Percentiles rank a stretch among this genome's conserved stretches.
Conservation (phyloP, 2,888 invertebrate genomes). For the Dynastes maya region DNA sequence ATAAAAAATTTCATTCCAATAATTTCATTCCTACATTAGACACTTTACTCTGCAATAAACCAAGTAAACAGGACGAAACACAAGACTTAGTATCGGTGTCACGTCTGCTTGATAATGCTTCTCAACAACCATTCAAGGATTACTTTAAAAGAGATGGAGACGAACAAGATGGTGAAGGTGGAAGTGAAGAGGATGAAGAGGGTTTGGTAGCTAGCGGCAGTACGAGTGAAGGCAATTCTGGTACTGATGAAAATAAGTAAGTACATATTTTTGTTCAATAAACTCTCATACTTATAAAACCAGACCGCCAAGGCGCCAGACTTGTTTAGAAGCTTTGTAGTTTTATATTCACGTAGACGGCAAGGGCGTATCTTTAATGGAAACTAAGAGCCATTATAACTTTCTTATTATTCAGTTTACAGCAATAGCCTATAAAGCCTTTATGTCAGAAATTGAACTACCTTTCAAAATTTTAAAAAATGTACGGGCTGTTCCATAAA, state of each 20-base stretch:
- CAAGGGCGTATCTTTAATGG: too few species aligned
- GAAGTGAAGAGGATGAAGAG: conserved; percentile 82
- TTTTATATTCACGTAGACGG: too few species aligned
- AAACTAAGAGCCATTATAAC: too few species aligned
- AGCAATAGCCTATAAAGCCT: too few species aligned
- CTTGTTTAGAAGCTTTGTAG: too few species aligned
- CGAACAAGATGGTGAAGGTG: conserved; percentile 69
- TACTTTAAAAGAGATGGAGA: conserved; percentile 74
- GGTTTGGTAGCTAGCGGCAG: conserved; percentile 85
- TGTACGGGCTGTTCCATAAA: too few species aligned
- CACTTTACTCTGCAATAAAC: conserved; percentile 58
- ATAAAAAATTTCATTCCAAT: conserved; percentile 54
- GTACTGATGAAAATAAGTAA: conserved; percentile 86
- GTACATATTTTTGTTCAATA: conserved; percentile 58
- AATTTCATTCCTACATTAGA: conserved; percentile 53
- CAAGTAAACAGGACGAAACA: conserved; percentile 70
- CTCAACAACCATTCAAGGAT: conserved; percentile 76
- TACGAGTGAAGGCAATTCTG: conserved; percentile 88
- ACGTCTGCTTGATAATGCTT: conserved; percentile 83
- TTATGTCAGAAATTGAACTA: too few species aligned
- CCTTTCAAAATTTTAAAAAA: too few species aligned
- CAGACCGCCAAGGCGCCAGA: too few species aligned
- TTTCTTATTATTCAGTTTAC: too few species aligned
- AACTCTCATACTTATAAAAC: too few species aligned
- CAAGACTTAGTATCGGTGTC: conserved; percentile 86